phyloP scores from a whole-genome alignment of 2,113 vertebrate genomes.

The Bettongia penicillata region DNA sequence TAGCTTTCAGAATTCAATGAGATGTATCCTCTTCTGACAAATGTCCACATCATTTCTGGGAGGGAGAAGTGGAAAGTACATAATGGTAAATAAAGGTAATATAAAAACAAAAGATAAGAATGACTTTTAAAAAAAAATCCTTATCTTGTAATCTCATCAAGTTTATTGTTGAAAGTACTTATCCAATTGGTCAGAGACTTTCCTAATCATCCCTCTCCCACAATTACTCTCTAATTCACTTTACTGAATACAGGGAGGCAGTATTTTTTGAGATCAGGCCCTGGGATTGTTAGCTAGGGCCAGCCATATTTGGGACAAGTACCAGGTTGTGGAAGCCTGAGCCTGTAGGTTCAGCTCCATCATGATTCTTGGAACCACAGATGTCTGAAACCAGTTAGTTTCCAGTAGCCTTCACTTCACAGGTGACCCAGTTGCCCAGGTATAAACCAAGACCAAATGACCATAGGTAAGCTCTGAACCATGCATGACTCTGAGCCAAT shows the following conservation, averaged over 20 bases:
- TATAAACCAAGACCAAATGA: background rate
- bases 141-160: background rate
- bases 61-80: background rate
- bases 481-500: background rate
- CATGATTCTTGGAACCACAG: background rate
- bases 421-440: background rate
- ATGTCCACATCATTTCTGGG: background rate
- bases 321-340: background rate
- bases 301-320: background rate
- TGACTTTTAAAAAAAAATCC: background rate
- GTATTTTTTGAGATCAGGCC: background rate
- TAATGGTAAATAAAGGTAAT: background rate
- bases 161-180: background rate
- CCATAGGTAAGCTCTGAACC: background rate
- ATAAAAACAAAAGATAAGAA: background rate
- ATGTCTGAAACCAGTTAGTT: background rate
- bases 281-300: background rate
- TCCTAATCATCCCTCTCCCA: background rate
- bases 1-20: background rate
- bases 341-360: background rate
- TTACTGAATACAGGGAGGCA: background rate
- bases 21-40: background rate
- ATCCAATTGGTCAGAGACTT: background rate
- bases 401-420: background rate
- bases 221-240: background rate